Conservation (phyloP, 2,797 vertebrate species). For the Arctocebus calabarensis region DNA sequence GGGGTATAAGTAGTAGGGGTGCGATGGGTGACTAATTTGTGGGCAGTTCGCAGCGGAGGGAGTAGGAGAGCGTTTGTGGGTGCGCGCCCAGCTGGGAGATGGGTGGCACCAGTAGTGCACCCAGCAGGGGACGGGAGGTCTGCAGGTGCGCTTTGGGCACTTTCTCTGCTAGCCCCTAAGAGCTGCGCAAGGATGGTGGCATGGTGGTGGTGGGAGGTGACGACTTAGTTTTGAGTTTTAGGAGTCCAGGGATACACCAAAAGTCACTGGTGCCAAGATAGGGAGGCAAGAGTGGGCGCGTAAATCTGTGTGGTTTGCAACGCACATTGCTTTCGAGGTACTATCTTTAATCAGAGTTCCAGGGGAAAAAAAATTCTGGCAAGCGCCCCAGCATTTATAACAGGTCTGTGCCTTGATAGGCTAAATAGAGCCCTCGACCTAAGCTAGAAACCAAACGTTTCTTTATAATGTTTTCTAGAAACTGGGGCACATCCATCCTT, state of each 20-base stretch:
- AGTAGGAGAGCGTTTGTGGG: conserved; percentile 28
- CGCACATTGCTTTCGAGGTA: conserved; percentile 79
- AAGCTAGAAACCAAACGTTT: conserved; percentile 65
- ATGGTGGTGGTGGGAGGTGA: background rate
- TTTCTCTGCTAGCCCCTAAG: background rate
- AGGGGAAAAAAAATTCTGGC: conserved; percentile 68
- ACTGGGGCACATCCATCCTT: conserved; percentile 53
- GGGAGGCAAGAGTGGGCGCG: conserved; percentile 55
- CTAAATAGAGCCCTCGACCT: conserved; percentile 71
- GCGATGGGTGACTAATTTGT: conserved; percentile 47
- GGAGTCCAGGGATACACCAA: background rate
- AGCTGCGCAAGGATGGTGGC: background rate
- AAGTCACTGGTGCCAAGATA: conserved; percentile 13
- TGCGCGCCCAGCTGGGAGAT: background rate
- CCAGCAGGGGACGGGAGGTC: background rate
- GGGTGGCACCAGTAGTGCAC: background rate
- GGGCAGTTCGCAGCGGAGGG: conserved; percentile 38
- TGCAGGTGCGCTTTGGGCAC: background rate
- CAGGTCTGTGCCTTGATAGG: conserved; percentile 76
- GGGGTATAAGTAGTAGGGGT: background rate
- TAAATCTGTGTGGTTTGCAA: conserved; percentile 47
- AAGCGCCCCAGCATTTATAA: conserved; percentile 68
- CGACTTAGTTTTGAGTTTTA: conserved; percentile 8
- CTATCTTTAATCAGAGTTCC: conserved; percentile 76
- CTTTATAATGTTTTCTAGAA: conserved; percentile 65